Evolutionary conservation across 1,140 invertebrate genomes (phyloP), one percentile per base, ranked within the genome.

Genomic region (Condylostylus longicornis): DNA sequence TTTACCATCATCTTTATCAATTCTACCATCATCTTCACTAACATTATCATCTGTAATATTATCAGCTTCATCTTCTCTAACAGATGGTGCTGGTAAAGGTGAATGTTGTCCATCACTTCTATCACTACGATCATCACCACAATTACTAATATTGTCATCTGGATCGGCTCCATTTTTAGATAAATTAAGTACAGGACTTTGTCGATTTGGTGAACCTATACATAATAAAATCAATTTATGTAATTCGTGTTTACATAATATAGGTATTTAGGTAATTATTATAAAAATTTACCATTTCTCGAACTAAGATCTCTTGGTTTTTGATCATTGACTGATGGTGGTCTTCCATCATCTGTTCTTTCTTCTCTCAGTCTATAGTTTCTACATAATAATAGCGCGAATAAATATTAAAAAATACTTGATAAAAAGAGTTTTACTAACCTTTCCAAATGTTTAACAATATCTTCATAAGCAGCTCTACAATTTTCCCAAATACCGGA

Each of bases 401-500:
- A 32, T 13, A 27, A 27, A 27, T 27, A 13, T 27, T 27, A 27
- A 4, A 10, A 27, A 3, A n/a, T 27, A 7, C 12, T 23, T 12
- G 6, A 23, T 12, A 23, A 6, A 23, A 23, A 23, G 4, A 12
- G 10, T 15, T 10, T 10, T 14, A 14, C 76, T 68, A 77, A 85
- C 76, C 85, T 82, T 74, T 88, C 83, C 52, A 88, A 73, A 60
- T 88, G 84, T 71, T 88, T 89, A 34, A 88, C 83, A 61, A 88
- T 86, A 65, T 89, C 84, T 67, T 89, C 85, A 63, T 88, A 89
- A 50, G 83, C 83, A 45, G 83, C 83, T 62, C 84, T 74, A 69
- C 85, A 88, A 67, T 87, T 88, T 69, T 90, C 84, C 85, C 84
- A 90, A 61, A 87, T 82, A 51, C 82, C 83, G 57, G 83, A 85